These are phyloP conservation scores for Zygogramma bicolorata DNA, from an alignment of 2,888 invertebrate genomes.

Conservation along the genomic window DNA sequence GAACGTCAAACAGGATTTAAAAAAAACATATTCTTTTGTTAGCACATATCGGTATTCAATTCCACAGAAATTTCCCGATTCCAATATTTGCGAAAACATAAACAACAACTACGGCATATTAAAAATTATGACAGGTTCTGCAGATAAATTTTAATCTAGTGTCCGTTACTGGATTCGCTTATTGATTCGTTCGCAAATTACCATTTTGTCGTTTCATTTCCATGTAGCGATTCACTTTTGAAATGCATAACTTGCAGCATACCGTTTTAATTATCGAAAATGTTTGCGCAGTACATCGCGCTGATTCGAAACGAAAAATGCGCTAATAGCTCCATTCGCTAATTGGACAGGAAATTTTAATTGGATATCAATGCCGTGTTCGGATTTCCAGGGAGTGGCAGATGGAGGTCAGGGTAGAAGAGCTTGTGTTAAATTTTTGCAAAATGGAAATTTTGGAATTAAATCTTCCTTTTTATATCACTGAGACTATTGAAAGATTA, in stretches of 20 bases:
- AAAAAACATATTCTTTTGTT: too few relatives aligned
- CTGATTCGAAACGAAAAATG: neutral
- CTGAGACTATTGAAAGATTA: too few relatives aligned
- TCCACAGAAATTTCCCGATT: neutral
- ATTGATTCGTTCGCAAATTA: slow-evolving; percentile 9
- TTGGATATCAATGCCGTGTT: neutral
- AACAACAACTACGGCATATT: slow-evolving; percentile 2
- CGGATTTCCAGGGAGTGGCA: neutral
- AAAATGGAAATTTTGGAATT: neutral
- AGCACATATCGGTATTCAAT: neutral
- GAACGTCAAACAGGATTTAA: neutral
- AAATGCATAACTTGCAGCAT: slow-evolving; percentile 7
- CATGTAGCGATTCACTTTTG: neutral
- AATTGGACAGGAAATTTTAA: slow-evolving; percentile 15
- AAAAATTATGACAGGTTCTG: neutral
- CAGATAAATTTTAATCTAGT: neutral
- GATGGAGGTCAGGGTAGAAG: neutral
- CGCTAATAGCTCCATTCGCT: neutral
- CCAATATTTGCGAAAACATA: neutral
- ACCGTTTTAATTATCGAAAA: slow-evolving; percentile 17
- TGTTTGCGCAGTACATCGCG: slow-evolving; percentile 10
- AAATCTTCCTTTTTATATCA: too few relatives aligned
- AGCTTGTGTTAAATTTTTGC: neutral
- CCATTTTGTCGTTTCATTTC: slow-evolving; percentile 12
- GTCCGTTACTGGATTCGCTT: neutral